Base-by-base conservation (phyloP, 2,797 vertebrate species). In the Xenops minutus region DNA sequence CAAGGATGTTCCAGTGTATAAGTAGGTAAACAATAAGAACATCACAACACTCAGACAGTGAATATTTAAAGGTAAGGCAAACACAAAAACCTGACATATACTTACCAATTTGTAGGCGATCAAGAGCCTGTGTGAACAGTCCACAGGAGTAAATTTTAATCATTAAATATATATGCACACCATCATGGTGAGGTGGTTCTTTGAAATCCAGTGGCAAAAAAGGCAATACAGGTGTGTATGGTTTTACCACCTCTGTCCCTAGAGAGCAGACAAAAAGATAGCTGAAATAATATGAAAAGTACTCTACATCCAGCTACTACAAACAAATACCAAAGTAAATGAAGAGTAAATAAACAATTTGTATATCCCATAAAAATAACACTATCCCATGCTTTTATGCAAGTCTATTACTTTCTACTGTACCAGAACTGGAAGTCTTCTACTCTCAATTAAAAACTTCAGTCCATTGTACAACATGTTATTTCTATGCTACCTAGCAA, bases 111-210 rank as follows among this genome's bases (percentile, higher is more conserved):
- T 97, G 95, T 75, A 99, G 97, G 74, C 48, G 96, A 97, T 98
- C 96, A 91, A 99, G 98, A 55, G 98, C 97, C 43, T 98, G 98
- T 32, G 98, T 99, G 83, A 99, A 97, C 14, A 98, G 92, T 90
- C 99, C 99, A 77, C 96, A 96, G 59, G 98, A 97, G 96, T 99
- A 99, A 71, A 99, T 97, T 98, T 99, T 99, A 96, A 99, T 98
- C 98, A 99, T 99, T 96, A 99, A 98, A 98, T 98, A 98, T 95
- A 99, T 95, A 85, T 97, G 97, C 24, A 97, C 94, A n/a, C 74
- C 95, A 52, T 94, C 86, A 75, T 80, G 88, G 86, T 61, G 56
- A 73, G 95, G 78, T 27, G 97, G 48, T 39, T 98, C 96, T 91
- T 97, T 93, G 61, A 97, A 96, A 54, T 97, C 95, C 62, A 98